Conservation (phyloP, 1,140 invertebrate species). For the Araneus ventricosus region DNA sequence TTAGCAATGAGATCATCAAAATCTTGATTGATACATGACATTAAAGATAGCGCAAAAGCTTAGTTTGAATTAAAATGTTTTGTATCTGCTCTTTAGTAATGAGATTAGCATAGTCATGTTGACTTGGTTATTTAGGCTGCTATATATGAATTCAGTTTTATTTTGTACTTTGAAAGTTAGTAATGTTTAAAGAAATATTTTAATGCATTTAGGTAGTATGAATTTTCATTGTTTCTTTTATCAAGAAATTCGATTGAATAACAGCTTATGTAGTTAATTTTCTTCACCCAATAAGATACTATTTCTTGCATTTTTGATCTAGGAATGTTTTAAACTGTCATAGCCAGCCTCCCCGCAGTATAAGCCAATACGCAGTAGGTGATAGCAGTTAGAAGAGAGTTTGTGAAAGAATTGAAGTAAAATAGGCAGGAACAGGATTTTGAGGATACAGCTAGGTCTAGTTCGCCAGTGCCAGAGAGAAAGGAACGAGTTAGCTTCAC, state of each 20-base stretch:
- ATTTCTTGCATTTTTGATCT: constrained; percentile 74
- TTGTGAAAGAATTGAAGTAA: constrained; percentile 57
- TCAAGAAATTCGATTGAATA: constrained; percentile 26
- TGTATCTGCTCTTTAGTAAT: too few relatives aligned
- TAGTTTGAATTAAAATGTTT: too few relatives aligned
- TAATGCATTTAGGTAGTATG: neutral
- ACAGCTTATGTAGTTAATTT: constrained; percentile 49
- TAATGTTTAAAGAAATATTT: neutral
- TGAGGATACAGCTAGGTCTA: constrained; percentile 63
- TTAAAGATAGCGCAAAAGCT: too few relatives aligned
- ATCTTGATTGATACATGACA: too few relatives aligned
- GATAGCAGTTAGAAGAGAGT: constrained; percentile 69
- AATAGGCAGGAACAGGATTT: constrained; percentile 43
- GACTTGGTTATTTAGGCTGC: too few relatives aligned
- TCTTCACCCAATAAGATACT: constrained; percentile 47
- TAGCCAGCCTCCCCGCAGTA: constrained; percentile 71
- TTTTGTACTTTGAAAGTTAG: too few relatives aligned
- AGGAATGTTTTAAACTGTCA: constrained; percentile 71
- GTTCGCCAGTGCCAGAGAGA: constrained; percentile 54
- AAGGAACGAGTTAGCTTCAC: constrained; percentile 56
- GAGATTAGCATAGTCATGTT: too few relatives aligned
- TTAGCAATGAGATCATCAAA: too few relatives aligned
- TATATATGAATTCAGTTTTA: too few relatives aligned
- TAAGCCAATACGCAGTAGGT: constrained; percentile 69
- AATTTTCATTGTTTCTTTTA: neutral